Base-by-base conservation (phyloP, 2,888 invertebrate species). In the Melipona bicolor region DNA sequence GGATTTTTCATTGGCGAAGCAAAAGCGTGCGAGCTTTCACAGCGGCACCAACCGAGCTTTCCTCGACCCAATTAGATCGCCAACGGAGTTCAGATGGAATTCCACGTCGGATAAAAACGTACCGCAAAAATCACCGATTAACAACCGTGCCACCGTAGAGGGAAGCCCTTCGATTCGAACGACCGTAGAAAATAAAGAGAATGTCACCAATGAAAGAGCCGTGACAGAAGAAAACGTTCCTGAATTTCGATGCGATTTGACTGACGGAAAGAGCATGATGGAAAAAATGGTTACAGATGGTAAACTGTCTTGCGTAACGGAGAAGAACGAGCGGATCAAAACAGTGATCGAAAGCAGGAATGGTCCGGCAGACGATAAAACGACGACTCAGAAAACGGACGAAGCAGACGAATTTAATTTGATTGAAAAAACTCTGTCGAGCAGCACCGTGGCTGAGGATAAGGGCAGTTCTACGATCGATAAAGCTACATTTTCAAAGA, bases 21-120 rank as follows among this genome's bases (percentile, higher is more conserved):
- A 92, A 11, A 94, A 92, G 76, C 91, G 94, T 3, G 93, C 94
- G 3, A 90, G 89, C 49, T 94, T 93, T 81, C 92, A 90, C 15
- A 93, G 91, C 62, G 87, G 92, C 0, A 84, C 83, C 0, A 94
- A 94, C 84, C 88, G 90, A 43, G 94, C 94, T 5, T 94, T 94
- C 68, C 79, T 88, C 11, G 87, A 86, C 9, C 91, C 92, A 0
- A 86, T 92, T 19, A 81, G 86, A 19, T 69, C 78, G 4, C 27
- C 86, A 21, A 69, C 61, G 6, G 81, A 72, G 52, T 54, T 56
- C 17, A 84, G n/a, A 71, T 74, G 79, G 64, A 65, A 24, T 27
- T 43, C 79, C 0, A n/a, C 52, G 36, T 19, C 50, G 36, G 82
- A 77, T 5, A 87, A 80, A 36, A 21, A 49, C 11, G 59, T 19